Evolutionary conservation across 1,140 invertebrate species (phyloP), one percentile per base, ranked within the genome.

Genomic region (Monomorium pharaonis): DNA sequence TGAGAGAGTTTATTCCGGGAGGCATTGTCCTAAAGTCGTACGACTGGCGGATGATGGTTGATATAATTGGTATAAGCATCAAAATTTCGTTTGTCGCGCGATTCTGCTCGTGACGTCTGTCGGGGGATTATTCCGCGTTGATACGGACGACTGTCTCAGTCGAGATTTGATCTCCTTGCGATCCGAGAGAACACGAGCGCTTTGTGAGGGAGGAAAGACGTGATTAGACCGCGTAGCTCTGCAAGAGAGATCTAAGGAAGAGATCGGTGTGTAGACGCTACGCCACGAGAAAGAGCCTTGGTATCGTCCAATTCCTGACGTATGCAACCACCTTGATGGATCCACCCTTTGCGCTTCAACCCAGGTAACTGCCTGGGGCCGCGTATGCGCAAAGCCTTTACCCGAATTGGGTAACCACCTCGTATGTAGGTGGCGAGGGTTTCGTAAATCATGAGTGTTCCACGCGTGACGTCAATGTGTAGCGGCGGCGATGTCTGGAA

Each of bases 331-430:
- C 37, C 37, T 74, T 60, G 54, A 60, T 83, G n/a, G 51, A 83
- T 47, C 37, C 67, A 72, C 51, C 51, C 51, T 58, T 74, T 74
- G 54, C 51, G 67, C 65, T 7, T 72, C 18, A 60, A 21, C 67
- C n/a, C 51, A 74, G 65, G 78, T 60, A 67, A 58, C 49, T 83
- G 78, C 33, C 78, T 58, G 78, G 67, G 51, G 78, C 27, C 51
- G 78, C 78, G 78, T 83, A 74, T 83, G 67, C 67, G 78, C 78
- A 74, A 83, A 74, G 60, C 76, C 44, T 7, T 78, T 65, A 72
- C 37, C 7, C 67, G 54, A 83, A 83, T 83, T 72, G 67, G 67
- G 37, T 83, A 70, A 83, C 65, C 78, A 47, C 9, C 33, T 83
- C 65, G 37, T 81, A 74, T 72, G 33, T 81, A 81, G 51, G 51